Evolutionary conservation across 1,140 invertebrate genomes (phyloP).

Genomic region (Hyphantria cunea): DNA sequence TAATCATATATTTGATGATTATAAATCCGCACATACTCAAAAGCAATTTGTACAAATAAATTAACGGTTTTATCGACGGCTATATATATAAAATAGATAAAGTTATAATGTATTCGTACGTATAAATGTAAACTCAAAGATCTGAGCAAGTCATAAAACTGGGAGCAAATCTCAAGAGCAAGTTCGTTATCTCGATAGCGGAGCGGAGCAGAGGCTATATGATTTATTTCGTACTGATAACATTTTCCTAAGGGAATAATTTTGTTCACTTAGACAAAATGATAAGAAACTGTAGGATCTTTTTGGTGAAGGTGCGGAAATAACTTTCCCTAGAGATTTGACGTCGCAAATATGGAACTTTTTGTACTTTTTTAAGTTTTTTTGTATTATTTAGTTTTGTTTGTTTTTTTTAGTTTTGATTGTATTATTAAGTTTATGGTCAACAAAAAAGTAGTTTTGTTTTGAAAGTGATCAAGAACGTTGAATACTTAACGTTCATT

Average conservation of each 20-base stretch:
- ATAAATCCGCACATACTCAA: too few species aligned
- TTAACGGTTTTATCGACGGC: too few species aligned
- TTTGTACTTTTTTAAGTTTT: too few species aligned
- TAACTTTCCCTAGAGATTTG: not conserved
- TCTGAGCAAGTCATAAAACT: slow-evolving; percentile 17
- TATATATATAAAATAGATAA: slow-evolving; percentile 6
- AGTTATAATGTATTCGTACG: slow-evolving; percentile 16
- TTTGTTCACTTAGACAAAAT: slow-evolving; percentile 22
- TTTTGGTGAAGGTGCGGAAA: slow-evolving; percentile 1
- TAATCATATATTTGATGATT: too few species aligned
- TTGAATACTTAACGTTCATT: too few species aligned
- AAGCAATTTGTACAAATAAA: too few species aligned
- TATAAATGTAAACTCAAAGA: slow-evolving; percentile 24
- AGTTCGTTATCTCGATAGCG: slow-evolving; percentile 27
- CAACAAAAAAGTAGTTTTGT: not conserved
- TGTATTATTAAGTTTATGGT: too few species aligned
- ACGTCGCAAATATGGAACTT: too few species aligned
- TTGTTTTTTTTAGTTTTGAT: too few species aligned
- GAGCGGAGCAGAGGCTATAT: slow-evolving; percentile 27
- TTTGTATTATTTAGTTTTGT: too few species aligned
- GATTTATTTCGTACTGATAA: slow-evolving; percentile 42
- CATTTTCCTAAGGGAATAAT: slow-evolving; percentile 15
- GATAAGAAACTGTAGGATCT: slow-evolving; percentile 19
- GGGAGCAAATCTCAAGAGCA: slow-evolving; percentile 21
- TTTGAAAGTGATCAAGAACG: too few species aligned